A percentile compares a stretch with the other conserved stretches of the same genome.
Evolutionary conservation across 2,797 vertebrate genomes (phyloP).

Genomic region (Cephalopachus bancanus): DNA sequence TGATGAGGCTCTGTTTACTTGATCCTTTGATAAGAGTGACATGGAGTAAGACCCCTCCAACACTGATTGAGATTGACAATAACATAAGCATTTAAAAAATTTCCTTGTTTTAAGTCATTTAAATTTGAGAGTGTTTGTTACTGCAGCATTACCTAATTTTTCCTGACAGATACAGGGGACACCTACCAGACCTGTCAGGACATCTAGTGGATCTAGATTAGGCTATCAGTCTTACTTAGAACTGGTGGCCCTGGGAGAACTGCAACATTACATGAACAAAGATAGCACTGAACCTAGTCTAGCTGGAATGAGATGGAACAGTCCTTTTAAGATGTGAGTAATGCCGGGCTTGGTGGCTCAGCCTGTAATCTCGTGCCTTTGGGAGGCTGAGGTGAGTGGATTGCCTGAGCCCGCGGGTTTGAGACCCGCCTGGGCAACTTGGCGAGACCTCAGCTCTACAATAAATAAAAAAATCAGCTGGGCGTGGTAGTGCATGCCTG

Average conservation of each 20-base stretch:
- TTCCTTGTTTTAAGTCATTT: background rate
- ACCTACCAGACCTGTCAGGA: background rate
- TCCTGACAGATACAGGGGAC: background rate
- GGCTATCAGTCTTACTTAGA: background rate
- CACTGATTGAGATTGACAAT: background rate
- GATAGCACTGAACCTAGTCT: background rate
- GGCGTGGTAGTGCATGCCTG: too few relatives aligned
- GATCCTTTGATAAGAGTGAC: background rate
- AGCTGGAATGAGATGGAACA: constrained; percentile 9
- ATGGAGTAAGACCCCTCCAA: background rate
- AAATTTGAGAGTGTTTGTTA: constrained; percentile 29
- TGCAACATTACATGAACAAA: background rate
- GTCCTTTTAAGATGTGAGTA: background rate
- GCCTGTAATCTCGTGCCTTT: too few relatives aligned
- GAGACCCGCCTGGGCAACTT: too few relatives aligned
- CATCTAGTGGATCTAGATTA: background rate
- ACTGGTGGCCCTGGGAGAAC: background rate
- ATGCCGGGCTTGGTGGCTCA: background rate
- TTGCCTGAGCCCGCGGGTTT: too few relatives aligned
- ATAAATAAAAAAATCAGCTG: too few relatives aligned
- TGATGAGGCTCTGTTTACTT: background rate
- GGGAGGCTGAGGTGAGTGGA: background rate
- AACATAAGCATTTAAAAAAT: background rate
- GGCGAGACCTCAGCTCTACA: too few relatives aligned
- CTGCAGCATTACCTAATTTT: background rate